Base-by-base conservation (phyloP, 30 jellyfish, hydroid and myxozoan genomes). In the Catostylus mosaicus region DNA sequence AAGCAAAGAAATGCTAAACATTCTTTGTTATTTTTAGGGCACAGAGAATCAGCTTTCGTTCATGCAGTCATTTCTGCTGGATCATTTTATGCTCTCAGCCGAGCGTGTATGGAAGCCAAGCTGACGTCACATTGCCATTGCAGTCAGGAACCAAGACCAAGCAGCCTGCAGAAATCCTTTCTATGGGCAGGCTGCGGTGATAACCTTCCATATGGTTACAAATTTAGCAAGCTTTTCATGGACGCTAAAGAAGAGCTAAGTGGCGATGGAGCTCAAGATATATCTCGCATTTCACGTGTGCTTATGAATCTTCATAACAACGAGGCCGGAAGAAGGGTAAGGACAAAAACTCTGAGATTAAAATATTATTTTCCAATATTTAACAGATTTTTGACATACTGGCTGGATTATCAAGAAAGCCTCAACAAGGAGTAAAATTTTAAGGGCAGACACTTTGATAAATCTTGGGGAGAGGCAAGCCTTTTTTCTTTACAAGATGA, bases 301-400 rank as follows among this genome's bases (percentile, higher is more conserved):
- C 72, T 93, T 32, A 93, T 93, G 99, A 93, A 93, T 69, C 90
- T 93, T 10, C 99, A 93, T 46, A 93, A 93, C 75, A 93, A 93
- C 68, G 99, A 93, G 82, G 99, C 97, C n/a, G 99, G 99, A 18
- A 86, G 99, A 30, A 69, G 95, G 96, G 99, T 93, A 88, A 64
- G 99, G 71, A n/a, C n/a, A n/a, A n/a, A n/a, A n/a, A n/a, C n/a
- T n/a, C n/a, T n/a, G n/a, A n/a, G n/a, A n/a, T n/a, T n/a, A n/a
- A n/a, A n/a, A n/a, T n/a, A n/a, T n/a, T n/a, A n/a, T n/a, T n/a
- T n/a, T n/a, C n/a, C n/a, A n/a, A n/a, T n/a, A n/a, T n/a, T n/a
- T n/a, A n/a, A n/a, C n/a, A n/a, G n/a, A n/a, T n/a, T n/a, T n/a
- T n/a, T n/a, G n/a, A n/a, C n/a, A n/a, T n/a, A n/a, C n/a, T n/a